These are phyloP conservation scores for Temnothorax curvispinosus DNA, from an alignment of 1,140 invertebrate species.

Conservation along the genomic window DNA sequence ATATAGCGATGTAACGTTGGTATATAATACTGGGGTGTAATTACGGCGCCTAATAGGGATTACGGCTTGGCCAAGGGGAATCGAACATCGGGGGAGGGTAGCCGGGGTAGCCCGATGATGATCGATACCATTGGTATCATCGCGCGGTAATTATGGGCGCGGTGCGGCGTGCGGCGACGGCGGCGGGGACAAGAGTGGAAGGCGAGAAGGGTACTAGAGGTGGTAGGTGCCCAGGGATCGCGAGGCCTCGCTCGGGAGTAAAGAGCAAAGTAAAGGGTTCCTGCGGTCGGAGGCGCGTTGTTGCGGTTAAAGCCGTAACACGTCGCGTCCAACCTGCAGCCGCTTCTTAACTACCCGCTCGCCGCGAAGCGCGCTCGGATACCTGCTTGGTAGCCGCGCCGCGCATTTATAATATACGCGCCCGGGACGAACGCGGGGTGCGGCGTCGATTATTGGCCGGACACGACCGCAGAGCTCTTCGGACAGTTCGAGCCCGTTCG, in stretches of 20 bases:
- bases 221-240: constrained; percentile 63
- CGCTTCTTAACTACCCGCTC: constrained; percentile 81
- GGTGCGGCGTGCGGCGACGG: constrained; percentile 20
- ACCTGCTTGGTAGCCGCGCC: constrained; percentile 68
- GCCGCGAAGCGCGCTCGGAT: constrained; percentile 59
- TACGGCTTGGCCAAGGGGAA: constrained; percentile 62
- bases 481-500: constrained; percentile 48
- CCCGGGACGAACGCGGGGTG: constrained; percentile 45
- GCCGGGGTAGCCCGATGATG: constrained; percentile 65
- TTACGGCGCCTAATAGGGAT: constrained; percentile 72
- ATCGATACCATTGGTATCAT: constrained; percentile 78
- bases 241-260: constrained; percentile 62
- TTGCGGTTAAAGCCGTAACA: constrained; percentile 84
- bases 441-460: constrained; percentile 71
- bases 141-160: constrained; percentile 78
- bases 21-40: constrained; percentile 61
- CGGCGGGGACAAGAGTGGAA: not conserved
- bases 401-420: constrained; percentile 74
- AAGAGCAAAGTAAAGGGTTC: constrained; percentile 81
- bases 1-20: constrained; percentile 55
- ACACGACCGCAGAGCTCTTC: constrained; percentile 71
- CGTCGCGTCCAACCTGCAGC: constrained; percentile 79
- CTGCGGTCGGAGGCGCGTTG: constrained; percentile 82
- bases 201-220: constrained; percentile 11
- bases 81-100: constrained; percentile 56